Evolutionary conservation across 2,888 invertebrate genomes (phyloP), one percentile per base, ranked within the genome.

Genomic region (Celastrina argiolus): DNA sequence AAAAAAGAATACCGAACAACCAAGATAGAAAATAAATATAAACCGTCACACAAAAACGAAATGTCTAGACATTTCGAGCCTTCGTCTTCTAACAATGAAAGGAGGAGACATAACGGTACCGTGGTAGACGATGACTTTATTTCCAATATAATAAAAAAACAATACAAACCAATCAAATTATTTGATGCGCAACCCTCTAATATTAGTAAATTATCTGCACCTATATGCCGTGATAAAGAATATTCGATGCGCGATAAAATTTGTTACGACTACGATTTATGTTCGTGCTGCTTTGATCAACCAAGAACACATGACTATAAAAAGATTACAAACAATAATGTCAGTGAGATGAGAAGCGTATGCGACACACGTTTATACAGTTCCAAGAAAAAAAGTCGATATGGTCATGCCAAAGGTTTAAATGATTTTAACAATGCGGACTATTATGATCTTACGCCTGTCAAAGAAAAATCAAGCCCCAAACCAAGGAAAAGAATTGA

Each of bases 401-500:
- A 72, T 22, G 82, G 74, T 69, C 74, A 76, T 67, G 75, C 70
- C 56, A 76, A 70, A 65, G 75, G 69, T 28, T 66, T 73, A 42
- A 78, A 74, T 42, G 79, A 84, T 63, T 85, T 83, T 66, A 83
- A 87, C 69, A 81, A 88, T 71, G 81, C 86, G 28, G 80, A 79
- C 14, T 70, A 82, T 39, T 90, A 90, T 69, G 90, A 91, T 67
- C 67, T 88, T 34, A 74, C 90, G 36, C 90, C 90, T 1, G 89
- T 91, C 2, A 89, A 85, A 72, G 90, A 91, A 74, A 88, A 83
- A 71, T 78, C 84, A 1, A 89, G 87, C 70, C 88, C 88, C 1
- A 88, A 87, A 73, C 74, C 82, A 1, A 81, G 83, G 71, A 78
- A 80, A 68, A 89, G 87, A 72, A 82, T 83, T 73, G 81, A 81